Evolutionary conservation across 1,140 invertebrate genomes (phyloP), one percentile per base, ranked within the genome.

Genomic region (Drosophila guanche): DNA sequence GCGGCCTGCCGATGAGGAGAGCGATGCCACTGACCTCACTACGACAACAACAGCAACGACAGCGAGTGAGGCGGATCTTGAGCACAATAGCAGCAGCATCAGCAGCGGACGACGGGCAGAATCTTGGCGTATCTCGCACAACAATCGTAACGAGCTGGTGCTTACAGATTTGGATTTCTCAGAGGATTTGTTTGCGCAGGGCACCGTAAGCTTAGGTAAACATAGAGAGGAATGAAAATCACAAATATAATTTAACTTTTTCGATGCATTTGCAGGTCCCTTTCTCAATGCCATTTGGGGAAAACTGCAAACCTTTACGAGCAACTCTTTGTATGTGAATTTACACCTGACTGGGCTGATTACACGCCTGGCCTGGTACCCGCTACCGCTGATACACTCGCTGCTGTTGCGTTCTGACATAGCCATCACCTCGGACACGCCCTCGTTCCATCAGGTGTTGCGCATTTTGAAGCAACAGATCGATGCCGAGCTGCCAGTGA

Each of bases 371-470:
- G 96, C 97, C 3, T 94, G 95, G 43, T 98, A 97, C 92, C 96
- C 97, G 0, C 96, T 98, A 69, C 96, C 97, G 3, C 91, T 99
- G 14, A 92, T 99, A 6, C 94, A 96, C 50, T 96, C 97, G 0
- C 95, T 98, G 90, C 92, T 99, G 27, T 93, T 99, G 8, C 97
- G 97, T 89, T 95, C 97, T 65, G 95, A 95, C 58, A 94, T 98
- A 53, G 95, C 97, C 53, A 95, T 98, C 79, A 97, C 98, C 89
- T 97, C 97, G 2, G 96, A 96, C 81, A 96, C 98, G 71, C 96
- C 96, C 90, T 98, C 97, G 14, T 93, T 99, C 52, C 96, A 96
- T 92, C 97, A 98, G 94, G 97, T 98, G 79, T 93, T 97, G 76
- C 95, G 94, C 68, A 96, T 95, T 74, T 93, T 98, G n/a, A 97